A percentile compares a stretch with the other conserved stretches of the same genome.
These are phyloP conservation scores for Silvanus unidentatus DNA, from an alignment of 2,888 invertebrate genomes.

Conservation along the genomic window DNA sequence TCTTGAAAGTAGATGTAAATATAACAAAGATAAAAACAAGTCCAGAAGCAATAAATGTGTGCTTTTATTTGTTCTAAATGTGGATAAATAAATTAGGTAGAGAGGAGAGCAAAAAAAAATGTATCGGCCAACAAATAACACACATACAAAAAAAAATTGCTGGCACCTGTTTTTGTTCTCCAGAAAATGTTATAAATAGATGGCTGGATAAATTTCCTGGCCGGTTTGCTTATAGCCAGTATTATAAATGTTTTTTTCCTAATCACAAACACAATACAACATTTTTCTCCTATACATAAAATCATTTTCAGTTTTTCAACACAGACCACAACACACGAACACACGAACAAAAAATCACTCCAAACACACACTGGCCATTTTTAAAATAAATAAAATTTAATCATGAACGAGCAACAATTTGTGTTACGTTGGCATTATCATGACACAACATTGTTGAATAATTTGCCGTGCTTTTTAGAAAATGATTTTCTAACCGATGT, in stretches of 20 bases:
- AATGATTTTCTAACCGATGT: slow-evolving; percentile 81
- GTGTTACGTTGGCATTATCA: slow-evolving; percentile 45
- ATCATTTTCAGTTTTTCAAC: no score
- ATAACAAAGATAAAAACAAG: no score
- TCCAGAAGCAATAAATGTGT: no score
- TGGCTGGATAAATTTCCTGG: slow-evolving; percentile 41
- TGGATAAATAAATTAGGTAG: slow-evolving; percentile 27
- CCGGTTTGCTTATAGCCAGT: slow-evolving; percentile 33
- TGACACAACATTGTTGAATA: slow-evolving; percentile 57
- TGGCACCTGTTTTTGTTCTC: slow-evolving; percentile 45
- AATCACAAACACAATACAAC: slow-evolving; percentile 28
- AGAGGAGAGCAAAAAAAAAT: neutral
- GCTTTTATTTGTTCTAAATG: slow-evolving; percentile 15
- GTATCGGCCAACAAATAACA: slow-evolving; percentile 26
- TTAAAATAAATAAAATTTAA: slow-evolving; percentile 3
- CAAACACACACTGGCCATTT: neutral
- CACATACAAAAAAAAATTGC: slow-evolving; percentile 38
- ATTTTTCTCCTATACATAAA: slow-evolving; percentile 7
- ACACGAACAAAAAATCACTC: neutral
- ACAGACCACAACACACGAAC: neutral
- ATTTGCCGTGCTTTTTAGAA: slow-evolving; percentile 70
- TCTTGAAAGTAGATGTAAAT: no score
- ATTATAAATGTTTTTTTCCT: slow-evolving; percentile 32
- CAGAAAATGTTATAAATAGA: slow-evolving; percentile 43
- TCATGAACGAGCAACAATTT: slow-evolving; percentile 34